Percentiles rank a stretch among this genome's conserved stretches.
Evolutionary conservation across 1,140 invertebrate genomes (phyloP).

Genomic region (Drosophila kohkoa): DNA sequence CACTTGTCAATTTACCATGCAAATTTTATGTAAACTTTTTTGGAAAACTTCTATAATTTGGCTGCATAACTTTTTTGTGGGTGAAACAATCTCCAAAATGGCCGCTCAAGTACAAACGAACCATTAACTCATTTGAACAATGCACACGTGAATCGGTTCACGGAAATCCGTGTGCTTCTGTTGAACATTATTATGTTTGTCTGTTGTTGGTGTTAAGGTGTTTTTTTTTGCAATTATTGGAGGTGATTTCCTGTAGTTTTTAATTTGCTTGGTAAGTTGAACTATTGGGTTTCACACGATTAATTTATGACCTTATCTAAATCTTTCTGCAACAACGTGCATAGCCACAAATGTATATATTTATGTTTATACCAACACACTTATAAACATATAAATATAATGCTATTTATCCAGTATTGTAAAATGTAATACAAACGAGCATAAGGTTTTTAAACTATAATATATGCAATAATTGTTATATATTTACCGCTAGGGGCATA

Average conservation of each 20-base stretch:
- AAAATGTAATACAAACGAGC: slow-evolving; percentile 2
- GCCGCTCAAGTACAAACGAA: slow-evolving; percentile 62
- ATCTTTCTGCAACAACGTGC: neutral
- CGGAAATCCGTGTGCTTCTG: slow-evolving; percentile 27
- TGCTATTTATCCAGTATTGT: slow-evolving; percentile 17
- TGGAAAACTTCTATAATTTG: slow-evolving; percentile 67
- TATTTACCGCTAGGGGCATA: neutral
- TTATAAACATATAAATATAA: neutral
- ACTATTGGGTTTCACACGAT: neutral
- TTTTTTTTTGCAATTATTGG: slow-evolving; percentile 12
- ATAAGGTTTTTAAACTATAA: neutral
- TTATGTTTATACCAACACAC: slow-evolving; percentile 4
- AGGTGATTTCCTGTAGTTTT: neutral
- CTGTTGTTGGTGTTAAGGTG: slow-evolving; percentile 10
- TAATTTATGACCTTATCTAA: no score
- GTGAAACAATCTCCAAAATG: slow-evolving; percentile 81
- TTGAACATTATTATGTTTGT: slow-evolving; percentile 3
- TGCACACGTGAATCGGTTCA: slow-evolving; percentile 45
- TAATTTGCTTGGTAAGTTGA: slow-evolving; percentile 25
- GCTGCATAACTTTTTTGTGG: slow-evolving; percentile 80
- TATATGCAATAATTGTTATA: neutral
- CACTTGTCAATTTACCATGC: slow-evolving; percentile 66
- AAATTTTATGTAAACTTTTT: slow-evolving; percentile 62
- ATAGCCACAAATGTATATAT: neutral
- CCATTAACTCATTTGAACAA: slow-evolving; percentile 44